Conservation (phyloP, 2,888 invertebrate species). For the Mesochorus sp. region DNA sequence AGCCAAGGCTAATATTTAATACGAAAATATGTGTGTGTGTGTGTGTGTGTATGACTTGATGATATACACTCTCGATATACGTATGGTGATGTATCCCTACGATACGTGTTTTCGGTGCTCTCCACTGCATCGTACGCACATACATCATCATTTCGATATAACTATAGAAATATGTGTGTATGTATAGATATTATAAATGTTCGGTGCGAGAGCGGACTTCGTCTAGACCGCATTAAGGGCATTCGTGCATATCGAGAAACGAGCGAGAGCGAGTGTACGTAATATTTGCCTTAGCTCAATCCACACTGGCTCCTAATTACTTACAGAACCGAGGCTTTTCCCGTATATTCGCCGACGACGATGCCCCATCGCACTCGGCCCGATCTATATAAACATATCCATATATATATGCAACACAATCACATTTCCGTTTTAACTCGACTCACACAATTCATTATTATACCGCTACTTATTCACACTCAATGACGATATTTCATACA, state of each 20-base stretch:
- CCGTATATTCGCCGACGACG: constrained; percentile 60
- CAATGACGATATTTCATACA: neutral
- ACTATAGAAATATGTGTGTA: constrained; percentile 3
- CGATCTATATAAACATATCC: neutral
- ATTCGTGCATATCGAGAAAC: constrained; percentile 64
- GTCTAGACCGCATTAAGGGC: constrained; percentile 65
- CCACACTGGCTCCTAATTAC: constrained; percentile 77
- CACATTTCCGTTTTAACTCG: constrained; percentile 39
- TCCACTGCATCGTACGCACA: neutral
- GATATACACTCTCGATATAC: constrained; percentile 43
- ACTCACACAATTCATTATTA: constrained; percentile 50
- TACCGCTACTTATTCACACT: constrained; percentile 17
- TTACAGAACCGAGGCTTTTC: constrained; percentile 71
- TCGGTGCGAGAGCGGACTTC: constrained; percentile 61
- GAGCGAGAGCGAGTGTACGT: constrained; percentile 66
- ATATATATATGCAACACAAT: constrained; percentile 32
- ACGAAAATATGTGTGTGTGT: neutral
- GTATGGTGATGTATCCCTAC: constrained; percentile 21
- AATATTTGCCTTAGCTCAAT: constrained; percentile 78
- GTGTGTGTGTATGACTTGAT: neutral
- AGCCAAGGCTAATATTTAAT: constrained; percentile 57
- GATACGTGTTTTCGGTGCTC: constrained; percentile 1
- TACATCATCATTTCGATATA: constrained; percentile 14
- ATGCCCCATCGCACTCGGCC: constrained; percentile 54
- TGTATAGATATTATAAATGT: constrained; percentile 45